A percentile compares a stretch with the other conserved stretches of the same genome.
Conservation (phyloP, 1,140 invertebrate species). For the Lucilia sericata region DNA sequence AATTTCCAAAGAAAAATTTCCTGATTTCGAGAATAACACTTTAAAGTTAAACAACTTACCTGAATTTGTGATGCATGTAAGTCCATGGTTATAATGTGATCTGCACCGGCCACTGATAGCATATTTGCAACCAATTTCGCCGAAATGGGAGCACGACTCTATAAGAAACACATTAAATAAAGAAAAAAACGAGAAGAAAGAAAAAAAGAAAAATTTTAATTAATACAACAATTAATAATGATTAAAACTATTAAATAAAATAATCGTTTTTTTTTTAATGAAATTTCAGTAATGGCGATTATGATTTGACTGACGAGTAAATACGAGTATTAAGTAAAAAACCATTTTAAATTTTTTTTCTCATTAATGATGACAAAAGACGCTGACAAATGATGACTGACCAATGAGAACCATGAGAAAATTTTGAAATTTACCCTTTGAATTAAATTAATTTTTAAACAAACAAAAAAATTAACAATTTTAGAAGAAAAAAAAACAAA, state of each 20-base stretch:
- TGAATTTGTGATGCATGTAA: conserved; percentile 99
- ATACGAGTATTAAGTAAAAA: conserved; percentile 1
- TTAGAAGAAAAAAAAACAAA: neutral
- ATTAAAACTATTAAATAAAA: neutral
- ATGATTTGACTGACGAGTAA: neutral
- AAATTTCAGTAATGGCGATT: neutral
- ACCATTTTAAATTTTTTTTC: conserved; percentile 8
- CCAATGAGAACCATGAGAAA: conserved; percentile 15
- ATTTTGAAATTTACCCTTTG: neutral
- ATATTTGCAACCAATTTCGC: conserved; percentile 99
- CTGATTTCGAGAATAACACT: too few relatives aligned
- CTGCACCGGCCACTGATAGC: conserved; percentile 96
- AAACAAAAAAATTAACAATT: neutral
- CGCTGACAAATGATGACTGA: conserved; percentile 12
- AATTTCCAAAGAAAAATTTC: too few relatives aligned
- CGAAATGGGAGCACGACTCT: conserved; percentile 98
- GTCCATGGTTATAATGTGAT: conserved; percentile 99
- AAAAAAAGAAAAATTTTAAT: conserved; percentile 52
- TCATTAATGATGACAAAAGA: conserved; percentile 18
- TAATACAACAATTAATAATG: neutral
- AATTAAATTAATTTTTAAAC: neutral
- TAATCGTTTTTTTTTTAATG: neutral
- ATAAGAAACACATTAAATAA: conserved; percentile 55
- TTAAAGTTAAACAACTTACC: conserved; percentile 57
- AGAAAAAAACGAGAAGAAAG: conserved; percentile 30